Conservation (phyloP, 53 echinoderm and acorn worm genomes). For the Echinarachnius parma region DNA sequence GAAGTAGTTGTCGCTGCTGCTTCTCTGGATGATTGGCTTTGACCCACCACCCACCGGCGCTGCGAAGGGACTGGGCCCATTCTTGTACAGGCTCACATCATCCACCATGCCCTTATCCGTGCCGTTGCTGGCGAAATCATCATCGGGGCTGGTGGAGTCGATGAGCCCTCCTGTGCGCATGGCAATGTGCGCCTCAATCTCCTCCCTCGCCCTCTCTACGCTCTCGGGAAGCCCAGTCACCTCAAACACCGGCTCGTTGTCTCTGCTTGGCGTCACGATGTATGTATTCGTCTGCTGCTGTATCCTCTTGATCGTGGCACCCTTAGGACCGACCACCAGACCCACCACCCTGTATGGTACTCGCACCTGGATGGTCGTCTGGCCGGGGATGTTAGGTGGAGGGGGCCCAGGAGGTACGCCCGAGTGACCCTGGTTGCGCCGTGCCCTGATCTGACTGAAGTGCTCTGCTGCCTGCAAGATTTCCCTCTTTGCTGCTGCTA, state of each 20-base stretch:
- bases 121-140: conserved; percentile 96
- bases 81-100: conserved; percentile 25
- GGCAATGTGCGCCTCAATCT: conserved; percentile 92
- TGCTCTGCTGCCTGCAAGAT: conserved; percentile 97
- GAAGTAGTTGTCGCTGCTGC: conserved; percentile 51
- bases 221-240: conserved; percentile 91
- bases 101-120: conserved; percentile 74
- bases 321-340: conserved; percentile 94
- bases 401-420: conserved; percentile 77
- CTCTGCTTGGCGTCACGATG: conserved; percentile 94
- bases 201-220: conserved; percentile 81
- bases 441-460: conserved; percentile 97
- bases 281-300: conserved; percentile 98
- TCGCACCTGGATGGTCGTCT: conserved; percentile 91
- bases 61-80: conserved; percentile 42
- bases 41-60: conserved; percentile 45
- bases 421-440: conserved; percentile 78
- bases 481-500: conserved; percentile 80
- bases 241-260: conserved; percentile 96
- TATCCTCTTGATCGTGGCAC: conserved; percentile 95
- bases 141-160: conserved; percentile 68
- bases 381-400: conserved; percentile 81
- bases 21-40: conserved; percentile 39
- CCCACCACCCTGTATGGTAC: conserved; percentile 97
- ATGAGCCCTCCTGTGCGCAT: conserved; percentile 94